Conservation (phyloP, 2,888 invertebrate genomes). For the Tachina lurida region DNA sequence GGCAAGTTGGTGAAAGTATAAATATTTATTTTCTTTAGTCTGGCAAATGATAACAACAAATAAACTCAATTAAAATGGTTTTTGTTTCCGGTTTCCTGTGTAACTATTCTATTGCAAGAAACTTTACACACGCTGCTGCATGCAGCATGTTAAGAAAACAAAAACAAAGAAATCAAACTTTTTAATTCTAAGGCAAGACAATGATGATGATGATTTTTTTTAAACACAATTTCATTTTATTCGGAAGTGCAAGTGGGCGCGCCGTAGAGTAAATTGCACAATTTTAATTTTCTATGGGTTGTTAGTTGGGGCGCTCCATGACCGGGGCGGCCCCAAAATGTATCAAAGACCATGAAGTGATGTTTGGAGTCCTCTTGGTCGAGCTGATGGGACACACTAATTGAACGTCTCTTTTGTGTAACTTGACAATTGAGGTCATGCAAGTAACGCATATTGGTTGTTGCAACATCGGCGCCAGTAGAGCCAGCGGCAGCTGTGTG, state of each 20-base stretch:
- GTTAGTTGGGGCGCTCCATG: constrained; percentile 82
- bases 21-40: constrained; percentile 48
- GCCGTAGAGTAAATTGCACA: constrained; percentile 83
- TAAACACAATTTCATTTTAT: constrained; percentile 25
- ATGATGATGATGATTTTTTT: background rate
- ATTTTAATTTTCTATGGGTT: constrained; percentile 80
- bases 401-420: constrained; percentile 83
- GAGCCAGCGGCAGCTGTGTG: constrained; percentile 39
- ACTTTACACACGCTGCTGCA: constrained; percentile 1
- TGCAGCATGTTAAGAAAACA: constrained; percentile 6
- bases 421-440: constrained; percentile 85
- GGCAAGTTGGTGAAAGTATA: constrained; percentile 69
- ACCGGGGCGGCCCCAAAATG: constrained; percentile 92
- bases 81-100: constrained; percentile 24
- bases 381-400: constrained; percentile 78
- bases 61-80: constrained; percentile 66
- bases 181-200: background rate
- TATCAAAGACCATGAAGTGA: constrained; percentile 90
- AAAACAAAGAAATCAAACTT: constrained; percentile 29
- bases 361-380: constrained; percentile 87
- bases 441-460: constrained; percentile 83
- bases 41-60: constrained; percentile 61
- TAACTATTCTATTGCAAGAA: background rate
- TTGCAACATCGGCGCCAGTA: constrained; percentile 75
- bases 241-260: constrained; percentile 48